Evolutionary conservation across 2,888 invertebrate species (phyloP).

Genomic region (Cryptocheilus praepositus): DNA sequence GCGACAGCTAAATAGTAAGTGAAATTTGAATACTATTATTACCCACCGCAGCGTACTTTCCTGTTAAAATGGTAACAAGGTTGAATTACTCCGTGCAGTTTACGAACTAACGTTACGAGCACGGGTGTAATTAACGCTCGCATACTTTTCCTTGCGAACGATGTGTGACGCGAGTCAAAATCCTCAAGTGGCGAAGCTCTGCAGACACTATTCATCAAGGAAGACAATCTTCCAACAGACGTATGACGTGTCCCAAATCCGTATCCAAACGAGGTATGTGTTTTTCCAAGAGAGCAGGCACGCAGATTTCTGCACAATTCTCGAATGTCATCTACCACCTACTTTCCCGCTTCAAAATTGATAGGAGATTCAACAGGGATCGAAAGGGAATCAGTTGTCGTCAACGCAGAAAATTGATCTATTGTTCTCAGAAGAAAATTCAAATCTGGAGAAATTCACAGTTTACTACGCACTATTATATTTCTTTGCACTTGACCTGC

Average conservation of each 20-base stretch:
- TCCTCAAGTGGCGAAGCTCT: constrained; percentile 74
- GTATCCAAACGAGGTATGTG: constrained; percentile 77
- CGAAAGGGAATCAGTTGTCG: too few relatives aligned
- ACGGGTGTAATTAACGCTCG: constrained; percentile 37
- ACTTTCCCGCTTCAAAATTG: constrained; percentile 76
- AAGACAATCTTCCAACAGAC: constrained; percentile 78
- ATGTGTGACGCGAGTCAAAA: constrained; percentile 77
- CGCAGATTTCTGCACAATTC: constrained; percentile 77
- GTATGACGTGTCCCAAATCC: constrained; percentile 77
- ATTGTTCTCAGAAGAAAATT: too few relatives aligned
- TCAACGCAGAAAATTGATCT: too few relatives aligned
- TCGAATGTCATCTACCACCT: constrained; percentile 80
- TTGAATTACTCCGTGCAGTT: background rate
- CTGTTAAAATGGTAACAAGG: background rate
- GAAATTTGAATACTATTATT: too few relatives aligned
- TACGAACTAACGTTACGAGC: too few relatives aligned
- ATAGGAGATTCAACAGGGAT: constrained; percentile 59
- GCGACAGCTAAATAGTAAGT: too few relatives aligned
- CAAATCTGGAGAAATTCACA: too few relatives aligned
- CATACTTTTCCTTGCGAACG: constrained; percentile 71
- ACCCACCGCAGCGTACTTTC: too few relatives aligned
- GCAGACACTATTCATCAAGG: constrained; percentile 77
- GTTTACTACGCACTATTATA: too few relatives aligned
- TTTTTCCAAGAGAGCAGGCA: constrained; percentile 76
- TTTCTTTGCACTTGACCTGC: too few relatives aligned